Conservation (phyloP, 2,888 invertebrate genomes). For the Drepanosiphum platanoidis region DNA sequence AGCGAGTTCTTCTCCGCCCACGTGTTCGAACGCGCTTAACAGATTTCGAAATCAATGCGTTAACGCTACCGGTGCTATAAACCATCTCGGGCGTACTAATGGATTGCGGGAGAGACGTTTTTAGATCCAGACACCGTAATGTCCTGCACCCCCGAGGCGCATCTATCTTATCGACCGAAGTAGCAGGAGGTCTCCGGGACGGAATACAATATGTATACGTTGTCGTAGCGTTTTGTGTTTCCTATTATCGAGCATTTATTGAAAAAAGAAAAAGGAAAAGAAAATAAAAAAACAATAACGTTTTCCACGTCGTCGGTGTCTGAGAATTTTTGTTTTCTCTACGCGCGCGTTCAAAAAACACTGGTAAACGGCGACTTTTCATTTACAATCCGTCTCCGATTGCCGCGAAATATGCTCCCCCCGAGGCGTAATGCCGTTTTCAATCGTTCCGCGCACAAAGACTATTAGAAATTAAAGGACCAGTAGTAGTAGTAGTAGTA, state of each 20-base stretch:
- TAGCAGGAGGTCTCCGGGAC: constrained; percentile 13
- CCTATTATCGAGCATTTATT: no score
- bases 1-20: no score
- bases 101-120: constrained; percentile 23
- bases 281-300: no score
- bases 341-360: no score
- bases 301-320: no score
- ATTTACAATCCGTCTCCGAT: background rate
- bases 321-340: no score
- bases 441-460: no score
- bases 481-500: no score
- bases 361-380: no score
- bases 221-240: background rate
- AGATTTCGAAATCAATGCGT: constrained; percentile 6
- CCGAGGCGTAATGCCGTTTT: background rate
- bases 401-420: background rate
- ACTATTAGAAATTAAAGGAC: no score
- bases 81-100: constrained; percentile 13
- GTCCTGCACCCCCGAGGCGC: constrained; percentile 48
- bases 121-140: constrained; percentile 38
- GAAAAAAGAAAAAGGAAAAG: no score
- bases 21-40: background rate
- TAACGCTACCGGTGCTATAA: constrained; percentile 52
- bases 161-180: constrained; percentile 17
- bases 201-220: background rate